phyloP scores from a whole-genome alignment of 2,888 invertebrate species.

The Drosophila ustulata region DNA sequence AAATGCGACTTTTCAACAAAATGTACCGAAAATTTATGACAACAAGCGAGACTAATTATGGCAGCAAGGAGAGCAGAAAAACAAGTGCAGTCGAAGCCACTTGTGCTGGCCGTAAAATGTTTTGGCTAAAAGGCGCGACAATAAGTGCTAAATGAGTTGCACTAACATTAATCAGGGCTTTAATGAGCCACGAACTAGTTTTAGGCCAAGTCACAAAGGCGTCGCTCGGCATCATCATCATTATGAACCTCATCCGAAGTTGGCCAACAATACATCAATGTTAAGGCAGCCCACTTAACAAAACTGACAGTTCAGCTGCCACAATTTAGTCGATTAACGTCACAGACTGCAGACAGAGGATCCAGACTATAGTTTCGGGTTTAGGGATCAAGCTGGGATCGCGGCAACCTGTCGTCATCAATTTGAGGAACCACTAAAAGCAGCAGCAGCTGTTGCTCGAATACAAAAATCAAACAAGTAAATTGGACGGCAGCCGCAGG shows the following conservation, averaged over 20 bases:
- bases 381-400: constrained; percentile 38
- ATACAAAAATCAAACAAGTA: constrained; percentile 15
- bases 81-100: constrained; percentile 35
- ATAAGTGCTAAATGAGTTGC: constrained; percentile 47
- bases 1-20: constrained; percentile 76
- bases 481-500: constrained; percentile 16
- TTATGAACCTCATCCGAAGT: constrained; percentile 26
- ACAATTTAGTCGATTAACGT: constrained; percentile 83
- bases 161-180: constrained; percentile 66
- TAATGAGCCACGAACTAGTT: constrained; percentile 48
- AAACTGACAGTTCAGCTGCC: constrained; percentile 82
- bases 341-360: constrained; percentile 46
- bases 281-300: constrained; percentile 68
- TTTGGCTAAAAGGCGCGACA: constrained; percentile 50
- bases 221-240: constrained; percentile 14
- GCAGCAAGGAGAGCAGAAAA: constrained; percentile 15
- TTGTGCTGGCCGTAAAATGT: constrained; percentile 44
- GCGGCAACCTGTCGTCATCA: constrained; percentile 83
- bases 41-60: constrained; percentile 73
- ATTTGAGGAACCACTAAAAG: constrained; percentile 61
- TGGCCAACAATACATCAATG: constrained; percentile 68
- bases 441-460: constrained; percentile 64
- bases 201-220: constrained; percentile 28
- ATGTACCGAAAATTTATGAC: constrained; percentile 72
- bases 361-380: constrained; percentile 12